Evolutionary conservation across 2,888 invertebrate species (phyloP).

Genomic region (Linnaemya tessellans): DNA sequence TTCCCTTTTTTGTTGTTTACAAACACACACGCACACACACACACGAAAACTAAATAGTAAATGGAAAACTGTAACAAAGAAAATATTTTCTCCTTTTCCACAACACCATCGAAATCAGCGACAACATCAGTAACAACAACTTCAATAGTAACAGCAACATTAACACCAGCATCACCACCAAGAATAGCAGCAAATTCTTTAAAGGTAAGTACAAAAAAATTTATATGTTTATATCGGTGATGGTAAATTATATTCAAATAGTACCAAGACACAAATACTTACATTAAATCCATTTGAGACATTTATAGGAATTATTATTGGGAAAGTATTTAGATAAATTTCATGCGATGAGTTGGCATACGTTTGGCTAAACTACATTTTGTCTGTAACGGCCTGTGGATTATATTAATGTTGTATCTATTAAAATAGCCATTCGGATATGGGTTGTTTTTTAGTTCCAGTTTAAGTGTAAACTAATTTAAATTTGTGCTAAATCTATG

Average conservation of each 20-base stretch:
- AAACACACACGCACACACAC: too few species aligned
- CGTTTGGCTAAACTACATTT: too few species aligned
- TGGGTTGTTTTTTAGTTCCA: too few species aligned
- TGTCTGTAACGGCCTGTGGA: too few species aligned
- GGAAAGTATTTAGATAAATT: too few species aligned
- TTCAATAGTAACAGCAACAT: conserved; percentile 3
- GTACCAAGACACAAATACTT: neutral
- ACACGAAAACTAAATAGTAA: conserved; percentile 5
- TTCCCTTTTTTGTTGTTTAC: conserved; percentile 65
- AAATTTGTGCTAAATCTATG: too few species aligned
- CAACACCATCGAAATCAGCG: conserved; percentile 23
- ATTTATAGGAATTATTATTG: too few species aligned
- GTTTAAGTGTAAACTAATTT: too few species aligned
- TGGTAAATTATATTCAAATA: neutral
- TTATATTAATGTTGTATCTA: too few species aligned
- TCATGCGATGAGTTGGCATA: too few species aligned
- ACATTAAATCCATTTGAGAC: too few species aligned
- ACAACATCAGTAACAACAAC: conserved; percentile 9
- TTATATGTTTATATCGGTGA: neutral
- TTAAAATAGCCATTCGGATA: too few species aligned
- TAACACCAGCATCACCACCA: conserved; percentile 33
- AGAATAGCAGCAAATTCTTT: conserved; percentile 48
- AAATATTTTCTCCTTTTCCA: conserved; percentile 67
- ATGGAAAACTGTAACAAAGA: conserved; percentile 55
- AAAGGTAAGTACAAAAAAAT: conserved; percentile 57